phyloP scores from a whole-genome alignment of 2,888 invertebrate genomes.

The Luffia ferchaultella region DNA sequence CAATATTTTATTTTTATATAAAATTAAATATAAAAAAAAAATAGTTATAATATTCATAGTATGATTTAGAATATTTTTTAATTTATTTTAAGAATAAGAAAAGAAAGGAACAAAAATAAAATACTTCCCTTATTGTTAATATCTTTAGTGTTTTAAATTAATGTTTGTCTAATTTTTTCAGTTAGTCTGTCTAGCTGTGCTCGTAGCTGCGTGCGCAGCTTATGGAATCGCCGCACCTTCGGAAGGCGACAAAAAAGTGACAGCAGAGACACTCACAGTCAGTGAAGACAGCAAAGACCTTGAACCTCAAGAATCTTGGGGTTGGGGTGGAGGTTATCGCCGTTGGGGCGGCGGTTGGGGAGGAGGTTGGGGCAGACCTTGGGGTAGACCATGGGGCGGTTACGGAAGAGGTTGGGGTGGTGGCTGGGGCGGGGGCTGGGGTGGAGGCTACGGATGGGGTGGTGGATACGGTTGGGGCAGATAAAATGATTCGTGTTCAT shows the following conservation, averaged over 20 bases:
- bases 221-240: no score
- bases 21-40: no score
- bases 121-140: no score
- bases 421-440: slow-evolving; percentile 1
- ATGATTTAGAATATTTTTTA: no score
- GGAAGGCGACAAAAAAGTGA: no score
- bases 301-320: slow-evolving; percentile 5
- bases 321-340: slow-evolving; percentile 11
- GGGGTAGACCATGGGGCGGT: slow-evolving; percentile 4
- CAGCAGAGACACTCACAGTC: not conserved
- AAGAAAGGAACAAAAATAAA: no score
- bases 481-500: not conserved
- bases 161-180: not conserved
- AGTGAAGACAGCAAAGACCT: not conserved
- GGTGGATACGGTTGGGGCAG: slow-evolving; percentile 6
- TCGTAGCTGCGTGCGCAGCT: not conserved
- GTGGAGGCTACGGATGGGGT: slow-evolving; percentile 2
- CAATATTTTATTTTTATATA: no score
- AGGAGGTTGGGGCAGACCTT: slow-evolving; percentile 8
- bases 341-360: not conserved
- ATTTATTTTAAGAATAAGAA: no score
- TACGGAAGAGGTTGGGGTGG: not conserved
- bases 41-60: no score
- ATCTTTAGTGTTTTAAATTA: no score
- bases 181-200: not conserved